phyloP scores from a whole-genome alignment of 2,113 vertebrate genomes.

The Silurus asotus region DNA sequence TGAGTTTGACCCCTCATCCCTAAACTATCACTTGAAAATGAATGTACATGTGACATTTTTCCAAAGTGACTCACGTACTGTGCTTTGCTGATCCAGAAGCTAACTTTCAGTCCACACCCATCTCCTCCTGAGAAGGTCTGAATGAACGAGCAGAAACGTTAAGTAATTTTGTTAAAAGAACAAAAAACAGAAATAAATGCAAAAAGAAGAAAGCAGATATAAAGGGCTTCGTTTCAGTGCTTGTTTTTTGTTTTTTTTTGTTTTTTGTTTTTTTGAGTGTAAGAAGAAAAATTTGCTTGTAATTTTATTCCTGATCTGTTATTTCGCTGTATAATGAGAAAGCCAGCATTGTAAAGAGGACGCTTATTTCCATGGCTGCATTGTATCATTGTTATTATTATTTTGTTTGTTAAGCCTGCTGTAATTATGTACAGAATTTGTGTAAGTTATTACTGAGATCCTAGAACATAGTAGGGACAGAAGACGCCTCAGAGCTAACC shows the following conservation, averaged over 20 bases:
- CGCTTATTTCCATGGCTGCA: constrained; percentile 48
- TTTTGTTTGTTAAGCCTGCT: constrained; percentile 58
- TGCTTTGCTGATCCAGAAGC: constrained; percentile 13
- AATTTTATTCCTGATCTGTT: constrained; percentile 22
- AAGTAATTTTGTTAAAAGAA: constrained; percentile 34
- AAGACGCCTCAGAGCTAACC: constrained; percentile 6
- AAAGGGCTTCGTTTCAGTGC: constrained; percentile 34
- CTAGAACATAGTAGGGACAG: constrained; percentile 41
- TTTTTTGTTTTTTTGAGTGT: not conserved
- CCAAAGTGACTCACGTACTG: constrained; percentile 4
- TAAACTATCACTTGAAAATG: constrained; percentile 27
- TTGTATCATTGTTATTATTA: constrained; percentile 25
- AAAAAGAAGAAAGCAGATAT: not conserved
- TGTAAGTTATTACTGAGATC: constrained; percentile 78
- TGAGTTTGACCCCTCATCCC: not conserved
- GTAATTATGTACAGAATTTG: constrained; percentile 85
- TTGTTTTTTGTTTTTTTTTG: not conserved
- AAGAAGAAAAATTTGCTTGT: constrained; percentile 28
- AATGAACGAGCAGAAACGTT: not conserved
- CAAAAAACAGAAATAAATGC: no score
- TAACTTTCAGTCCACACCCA: not conserved
- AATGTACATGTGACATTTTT: constrained; percentile 44
- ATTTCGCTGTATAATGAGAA: constrained; percentile 43
- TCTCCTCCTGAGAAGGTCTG: not conserved
- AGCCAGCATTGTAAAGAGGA: constrained; percentile 51